These are phyloP conservation scores for Lochmaea crataegi DNA, from an alignment of 2,888 invertebrate species.

Conservation along the genomic window DNA sequence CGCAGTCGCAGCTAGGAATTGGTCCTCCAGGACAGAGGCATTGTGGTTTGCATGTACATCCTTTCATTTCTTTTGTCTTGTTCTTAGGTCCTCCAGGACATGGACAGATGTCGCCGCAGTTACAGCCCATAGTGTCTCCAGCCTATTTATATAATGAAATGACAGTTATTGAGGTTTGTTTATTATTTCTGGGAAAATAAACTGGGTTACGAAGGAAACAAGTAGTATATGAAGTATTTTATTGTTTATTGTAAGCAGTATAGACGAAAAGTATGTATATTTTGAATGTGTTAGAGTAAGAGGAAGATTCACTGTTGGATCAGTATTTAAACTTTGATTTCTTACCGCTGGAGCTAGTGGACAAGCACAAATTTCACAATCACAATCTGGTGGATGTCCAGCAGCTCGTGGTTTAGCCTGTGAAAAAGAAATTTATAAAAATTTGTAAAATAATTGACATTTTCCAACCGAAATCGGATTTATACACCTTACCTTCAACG, in stretches of 20 bases:
- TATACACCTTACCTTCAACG: background rate
- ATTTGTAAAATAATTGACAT: background rate
- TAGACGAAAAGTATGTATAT: too few species aligned
- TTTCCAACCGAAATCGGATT: background rate
- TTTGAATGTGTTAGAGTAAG: too few species aligned
- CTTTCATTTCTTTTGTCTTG: background rate
- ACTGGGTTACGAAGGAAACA: too few species aligned
- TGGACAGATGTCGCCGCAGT: constrained; percentile 11
- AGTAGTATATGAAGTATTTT: too few species aligned
- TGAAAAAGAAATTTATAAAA: background rate
- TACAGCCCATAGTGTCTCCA: constrained; percentile 10
- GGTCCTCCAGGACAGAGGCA: constrained; percentile 12
- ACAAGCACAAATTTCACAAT: constrained; percentile 32
- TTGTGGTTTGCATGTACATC: background rate
- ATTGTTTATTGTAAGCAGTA: too few species aligned
- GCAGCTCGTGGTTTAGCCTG: background rate
- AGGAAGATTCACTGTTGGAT: too few species aligned
- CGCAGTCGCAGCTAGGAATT: constrained; percentile 27
- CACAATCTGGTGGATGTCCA: constrained; percentile 15
- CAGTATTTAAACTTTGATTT: background rate
- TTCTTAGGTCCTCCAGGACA: constrained; percentile 11
- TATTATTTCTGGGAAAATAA: too few species aligned
- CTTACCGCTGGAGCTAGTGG: constrained; percentile 11
- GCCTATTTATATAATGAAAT: background rate
- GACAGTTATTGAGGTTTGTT: too few species aligned